Evolutionary conservation across 2,113 vertebrate genomes (phyloP).

Genomic region (Saimiri boliviensis): DNA sequence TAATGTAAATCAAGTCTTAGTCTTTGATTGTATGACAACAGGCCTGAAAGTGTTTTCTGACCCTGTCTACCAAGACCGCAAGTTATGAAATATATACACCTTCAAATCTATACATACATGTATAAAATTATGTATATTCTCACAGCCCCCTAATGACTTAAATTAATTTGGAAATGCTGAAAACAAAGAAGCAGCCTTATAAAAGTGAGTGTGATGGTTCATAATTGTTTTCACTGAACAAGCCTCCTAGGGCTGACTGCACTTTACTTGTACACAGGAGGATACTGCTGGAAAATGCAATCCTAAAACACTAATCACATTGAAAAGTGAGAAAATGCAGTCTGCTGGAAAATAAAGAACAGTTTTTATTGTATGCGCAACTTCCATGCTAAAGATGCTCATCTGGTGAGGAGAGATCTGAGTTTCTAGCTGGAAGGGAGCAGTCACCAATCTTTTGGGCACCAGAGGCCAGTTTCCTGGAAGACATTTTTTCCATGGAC

Average conservation of each 20-base stretch:
- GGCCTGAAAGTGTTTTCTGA: neutral
- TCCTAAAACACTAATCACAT: neutral
- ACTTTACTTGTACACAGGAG: too few species aligned
- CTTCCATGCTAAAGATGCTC: neutral
- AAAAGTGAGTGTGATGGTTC: neutral
- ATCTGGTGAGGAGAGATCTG: rapidly evolving
- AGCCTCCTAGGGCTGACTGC: too few species aligned
- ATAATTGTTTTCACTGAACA: neutral
- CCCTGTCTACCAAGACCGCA: neutral
- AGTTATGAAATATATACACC: rapidly evolving
- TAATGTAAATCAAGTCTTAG: neutral
- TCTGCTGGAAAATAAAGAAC: neutral
- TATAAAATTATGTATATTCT: neutral
- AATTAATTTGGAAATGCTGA: neutral
- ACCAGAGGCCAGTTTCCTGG: too few species aligned
- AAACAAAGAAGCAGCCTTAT: neutral
- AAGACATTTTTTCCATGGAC: too few species aligned
- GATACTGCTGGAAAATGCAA: neutral
- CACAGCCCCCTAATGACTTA: neutral
- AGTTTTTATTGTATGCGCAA: neutral
- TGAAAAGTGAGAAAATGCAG: neutral
- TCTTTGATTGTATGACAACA: neutral
- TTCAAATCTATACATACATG: neutral
- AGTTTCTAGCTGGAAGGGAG: neutral
- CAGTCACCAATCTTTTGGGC: too few species aligned